phyloP scores from a whole-genome alignment of 2,113 vertebrate genomes.

The Ardeotis arabs region DNA sequence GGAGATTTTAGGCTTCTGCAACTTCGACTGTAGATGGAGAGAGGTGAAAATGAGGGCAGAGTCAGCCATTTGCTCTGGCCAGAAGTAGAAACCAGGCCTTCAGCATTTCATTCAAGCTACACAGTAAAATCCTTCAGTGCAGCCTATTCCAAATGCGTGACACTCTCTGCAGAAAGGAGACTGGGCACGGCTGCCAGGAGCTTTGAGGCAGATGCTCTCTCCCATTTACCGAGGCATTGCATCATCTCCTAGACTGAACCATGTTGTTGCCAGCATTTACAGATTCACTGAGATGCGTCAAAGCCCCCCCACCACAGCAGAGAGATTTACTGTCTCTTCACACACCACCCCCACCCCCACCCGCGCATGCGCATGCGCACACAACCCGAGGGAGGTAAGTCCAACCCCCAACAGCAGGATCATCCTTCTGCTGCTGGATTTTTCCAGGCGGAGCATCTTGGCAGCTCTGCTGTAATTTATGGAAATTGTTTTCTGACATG shows the following conservation, averaged over 20 bases:
- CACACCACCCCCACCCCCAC: no score
- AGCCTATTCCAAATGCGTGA: background rate
- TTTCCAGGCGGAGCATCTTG: slow-evolving; percentile 58
- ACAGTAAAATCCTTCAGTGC: background rate
- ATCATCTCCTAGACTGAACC: background rate
- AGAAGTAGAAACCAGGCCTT: background rate
- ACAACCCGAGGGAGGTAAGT: background rate
- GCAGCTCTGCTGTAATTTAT: slow-evolving; percentile 38
- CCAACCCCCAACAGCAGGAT: slow-evolving; percentile 9
- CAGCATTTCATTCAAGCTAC: background rate
- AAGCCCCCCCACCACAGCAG: background rate
- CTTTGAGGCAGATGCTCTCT: background rate
- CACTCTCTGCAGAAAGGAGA: background rate
- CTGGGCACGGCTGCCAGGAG: background rate
- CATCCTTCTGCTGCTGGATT: slow-evolving; percentile 56
- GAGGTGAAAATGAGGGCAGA: background rate
- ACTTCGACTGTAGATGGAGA: background rate
- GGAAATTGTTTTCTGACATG: slow-evolving; percentile 61
- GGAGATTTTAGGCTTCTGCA: background rate
- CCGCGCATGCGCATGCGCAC: background rate
- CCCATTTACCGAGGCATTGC: background rate
- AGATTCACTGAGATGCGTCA: background rate
- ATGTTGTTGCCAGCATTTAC: background rate
- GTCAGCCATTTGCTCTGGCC: background rate
- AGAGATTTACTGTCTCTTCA: background rate